Evolutionary conservation across 2,888 invertebrate genomes (phyloP).

Genomic region (Acanthosepion pharaonis): DNA sequence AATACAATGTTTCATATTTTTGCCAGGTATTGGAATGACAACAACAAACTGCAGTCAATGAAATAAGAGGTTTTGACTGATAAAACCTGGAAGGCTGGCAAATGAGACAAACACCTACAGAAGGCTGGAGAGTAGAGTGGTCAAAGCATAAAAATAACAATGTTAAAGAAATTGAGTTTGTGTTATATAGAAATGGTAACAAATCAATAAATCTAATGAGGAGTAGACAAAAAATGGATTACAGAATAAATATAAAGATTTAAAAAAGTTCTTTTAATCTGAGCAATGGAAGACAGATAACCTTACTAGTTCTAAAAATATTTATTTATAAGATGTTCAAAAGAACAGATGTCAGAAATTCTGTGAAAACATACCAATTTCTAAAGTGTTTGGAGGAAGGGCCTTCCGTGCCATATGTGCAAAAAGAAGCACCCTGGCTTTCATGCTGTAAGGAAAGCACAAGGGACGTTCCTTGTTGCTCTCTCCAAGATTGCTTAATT

Average conservation of each 20-base stretch:
- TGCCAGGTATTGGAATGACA: too few relatives aligned
- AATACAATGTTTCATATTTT: too few relatives aligned
- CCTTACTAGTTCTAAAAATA: background rate
- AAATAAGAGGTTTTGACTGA: too few relatives aligned
- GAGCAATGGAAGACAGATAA: background rate
- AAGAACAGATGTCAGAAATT: background rate
- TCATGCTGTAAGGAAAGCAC: constrained; percentile 87
- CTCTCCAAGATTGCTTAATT: constrained; percentile 91
- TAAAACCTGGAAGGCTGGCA: too few relatives aligned
- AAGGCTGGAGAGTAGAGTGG: too few relatives aligned
- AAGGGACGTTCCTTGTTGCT: constrained; percentile 96
- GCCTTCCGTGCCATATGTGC: constrained; percentile 91
- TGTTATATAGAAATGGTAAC: background rate
- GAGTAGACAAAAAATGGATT: background rate
- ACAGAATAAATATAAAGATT: background rate
- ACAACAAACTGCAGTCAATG: too few relatives aligned
- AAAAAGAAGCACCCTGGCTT: constrained; percentile 93
- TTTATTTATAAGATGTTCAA: background rate
- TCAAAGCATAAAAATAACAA: too few relatives aligned
- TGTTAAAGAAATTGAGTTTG: too few relatives aligned
- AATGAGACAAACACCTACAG: too few relatives aligned
- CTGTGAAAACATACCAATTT: constrained; percentile 66
- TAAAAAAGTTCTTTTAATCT: background rate
- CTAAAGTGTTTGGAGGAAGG: constrained; percentile 72
- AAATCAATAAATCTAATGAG: background rate